Evolutionary conservation across 2,113 vertebrate species (phyloP).

Genomic region (Oreochromis spilurus): DNA sequence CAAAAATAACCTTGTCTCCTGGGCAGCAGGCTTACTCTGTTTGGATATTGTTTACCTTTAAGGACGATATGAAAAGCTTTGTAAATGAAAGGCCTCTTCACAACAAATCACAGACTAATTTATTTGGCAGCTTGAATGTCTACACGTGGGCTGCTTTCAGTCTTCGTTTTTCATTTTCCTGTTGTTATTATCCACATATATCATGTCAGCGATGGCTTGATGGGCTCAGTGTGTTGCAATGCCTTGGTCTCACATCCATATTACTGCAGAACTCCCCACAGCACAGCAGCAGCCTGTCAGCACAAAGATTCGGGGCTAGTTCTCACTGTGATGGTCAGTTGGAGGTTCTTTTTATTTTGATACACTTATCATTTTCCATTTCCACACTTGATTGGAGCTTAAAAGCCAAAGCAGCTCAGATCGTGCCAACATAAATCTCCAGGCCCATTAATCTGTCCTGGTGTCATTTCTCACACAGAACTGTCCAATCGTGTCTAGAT

Average conservation of each 20-base stretch:
- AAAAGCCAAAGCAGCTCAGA: conserved; percentile 78
- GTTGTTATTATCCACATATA: conserved; percentile 56
- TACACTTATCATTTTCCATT: conserved; percentile 73
- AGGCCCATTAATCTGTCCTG: conserved; percentile 74
- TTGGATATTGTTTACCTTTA: conserved; percentile 28
- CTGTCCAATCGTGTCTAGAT: conserved; percentile 64
- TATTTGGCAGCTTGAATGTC: conserved; percentile 42
- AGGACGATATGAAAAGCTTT: neutral
- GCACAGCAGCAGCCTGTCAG: conserved; percentile 37
- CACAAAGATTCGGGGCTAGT: conserved; percentile 42
- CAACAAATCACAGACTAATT: conserved; percentile 46
- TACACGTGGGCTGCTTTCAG: conserved; percentile 39
- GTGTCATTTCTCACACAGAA: conserved; percentile 64
- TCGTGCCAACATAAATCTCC: conserved; percentile 77
- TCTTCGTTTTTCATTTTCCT: conserved; percentile 52
- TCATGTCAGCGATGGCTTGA: conserved; percentile 40
- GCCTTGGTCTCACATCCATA: conserved; percentile 31
- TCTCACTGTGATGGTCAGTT: conserved; percentile 75
- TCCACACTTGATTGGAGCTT: conserved; percentile 76
- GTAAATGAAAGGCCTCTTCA: conserved; percentile 54
- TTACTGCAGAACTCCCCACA: conserved; percentile 30
- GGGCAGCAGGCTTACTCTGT: neutral
- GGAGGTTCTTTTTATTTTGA: conserved; percentile 74
- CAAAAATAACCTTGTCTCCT: conserved; percentile 8
- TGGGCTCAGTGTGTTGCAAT: conserved; percentile 53